Evolutionary conservation across 1,140 invertebrate species (phyloP), one percentile per base, ranked within the genome.

Genomic region (Bombus waltoni): DNA sequence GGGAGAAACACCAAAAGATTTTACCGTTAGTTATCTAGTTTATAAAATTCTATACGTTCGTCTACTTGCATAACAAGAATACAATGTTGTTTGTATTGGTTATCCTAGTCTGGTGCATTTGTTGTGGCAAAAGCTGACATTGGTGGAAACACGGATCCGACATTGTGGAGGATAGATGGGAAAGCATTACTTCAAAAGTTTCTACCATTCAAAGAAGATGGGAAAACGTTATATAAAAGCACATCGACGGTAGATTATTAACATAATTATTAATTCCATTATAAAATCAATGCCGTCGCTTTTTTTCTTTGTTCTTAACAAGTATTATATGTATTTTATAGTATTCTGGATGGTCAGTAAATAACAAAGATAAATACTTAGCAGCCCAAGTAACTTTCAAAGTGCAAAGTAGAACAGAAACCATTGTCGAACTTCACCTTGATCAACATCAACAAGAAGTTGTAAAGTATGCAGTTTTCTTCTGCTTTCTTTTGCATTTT

Each of bases 151-250:
- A 96, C 94, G 77, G 96, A 97, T 93, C 95, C 97, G 79, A 96
- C 96, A 88, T 95, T 97, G 85, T 97, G 97, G 97, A 97, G 97
- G 96, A 97, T 97, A 95, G 97, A 97, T 96, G 97, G 97, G 62
- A 97, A 97, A 95, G 97, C 97, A 40, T 94, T 97, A 81, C 94
- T 97, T 73, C 97, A 97, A 94, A 97, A 97, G 94, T 97, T 97
- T 94, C 96, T 97, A 93, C 97, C 97, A 65, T 97, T 97, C 93
- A 96, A 97, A 93, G 96, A 97, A 89, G 96, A 96, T 93, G 96
- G 96, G 71, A 97, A 97, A 94, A 96, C 96, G 73, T 93, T 97
- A 88, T 97, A 97, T 93, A 97, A 97, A 95, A 97, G 97, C 92
- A 97, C 97, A 90, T 97, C 97, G 91, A 97, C 97, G 91, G 97